These are phyloP conservation scores for Coelopa frigida DNA, from an alignment of 1,140 invertebrate species.

Conservation along the genomic window DNA sequence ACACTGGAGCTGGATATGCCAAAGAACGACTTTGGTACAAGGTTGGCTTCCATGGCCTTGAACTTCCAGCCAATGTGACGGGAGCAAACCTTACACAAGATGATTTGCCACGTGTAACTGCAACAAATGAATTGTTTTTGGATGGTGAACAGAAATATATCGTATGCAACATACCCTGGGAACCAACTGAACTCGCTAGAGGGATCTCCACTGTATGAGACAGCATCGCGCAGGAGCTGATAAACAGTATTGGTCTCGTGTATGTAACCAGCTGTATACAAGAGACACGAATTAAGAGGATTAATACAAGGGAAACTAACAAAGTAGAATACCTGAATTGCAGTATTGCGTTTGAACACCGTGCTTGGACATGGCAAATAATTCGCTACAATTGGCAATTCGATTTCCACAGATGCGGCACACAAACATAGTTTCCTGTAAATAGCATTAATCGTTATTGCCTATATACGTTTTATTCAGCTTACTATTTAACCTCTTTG, in stretches of 20 bases:
- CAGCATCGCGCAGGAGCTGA: slow-evolving; percentile 49
- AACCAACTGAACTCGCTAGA: slow-evolving; percentile 77
- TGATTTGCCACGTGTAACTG: slow-evolving; percentile 75
- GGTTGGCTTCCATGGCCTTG: slow-evolving; percentile 51
- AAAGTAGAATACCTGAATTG: slow-evolving; percentile 53
- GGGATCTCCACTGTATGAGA: slow-evolving; percentile 50
- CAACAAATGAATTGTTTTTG: slow-evolving; percentile 1
- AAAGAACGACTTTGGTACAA: slow-evolving; percentile 64
- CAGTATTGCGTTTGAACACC: slow-evolving; percentile 76
- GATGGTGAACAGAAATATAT: not conserved
- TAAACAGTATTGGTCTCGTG: slow-evolving; percentile 75
- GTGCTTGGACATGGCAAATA: slow-evolving; percentile 76
- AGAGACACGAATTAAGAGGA: not conserved
- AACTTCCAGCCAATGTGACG: slow-evolving; percentile 76
- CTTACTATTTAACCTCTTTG: slow-evolving; percentile 45
- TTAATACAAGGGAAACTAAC: not conserved
- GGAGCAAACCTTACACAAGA: slow-evolving; percentile 57
- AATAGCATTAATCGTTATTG: slow-evolving; percentile 2
- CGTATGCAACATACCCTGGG: slow-evolving; percentile 57
- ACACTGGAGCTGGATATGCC: slow-evolving; percentile 53
- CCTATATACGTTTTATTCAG: not conserved
- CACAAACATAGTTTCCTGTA: slow-evolving; percentile 49
- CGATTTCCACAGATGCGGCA: slow-evolving; percentile 58
- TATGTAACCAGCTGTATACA: slow-evolving; percentile 55
- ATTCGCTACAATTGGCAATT: slow-evolving; percentile 60